Base-by-base conservation (phyloP, 2,113 vertebrate species). In the Vanacampus margaritifer region DNA sequence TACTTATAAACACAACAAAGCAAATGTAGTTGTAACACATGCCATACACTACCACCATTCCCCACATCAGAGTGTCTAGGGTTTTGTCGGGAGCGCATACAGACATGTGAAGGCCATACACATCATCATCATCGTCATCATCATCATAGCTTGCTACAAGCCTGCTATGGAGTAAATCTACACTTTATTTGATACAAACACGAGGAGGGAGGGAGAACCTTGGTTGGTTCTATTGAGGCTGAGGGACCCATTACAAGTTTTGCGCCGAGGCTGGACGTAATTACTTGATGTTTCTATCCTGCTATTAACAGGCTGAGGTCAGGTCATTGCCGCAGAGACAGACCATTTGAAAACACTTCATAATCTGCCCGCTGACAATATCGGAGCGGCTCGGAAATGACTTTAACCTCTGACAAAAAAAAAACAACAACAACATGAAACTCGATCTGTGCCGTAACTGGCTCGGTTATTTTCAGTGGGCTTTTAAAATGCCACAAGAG, bases 271-370 rank as follows among this genome's bases (percentile, higher is more conserved):
- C 28, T 59, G 71, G 67, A 60, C 45, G 43, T 80, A 68, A 87
- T 84, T 75, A 88, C n/a, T n/a, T n/a, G n/a, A n/a, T 68, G 64
- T 72, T 39, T 62, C 79, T 81, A 79, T 66, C 63, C 59, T 59
- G 62, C 68, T 61, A 67, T 78, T 84, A 32, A 71, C 57, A 36
- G 32, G 63, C 36, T 21, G 17, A 17, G 48, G 65, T 48, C 37
- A 6, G 69, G 74, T 74, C 68, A 71, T 41, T 0, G 4, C 11
- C 23, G 10, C 75, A 76, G 64, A 70, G 17, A 9, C n/a, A 59
- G 75, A 59, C 32, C 54, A 28, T 68, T 68, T 71, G 46, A 72
- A 59, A 68, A 45, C 48, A 50, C 24, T 67, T 58, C 50, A 69
- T 23, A 43, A 35, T 32, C 26, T n/a, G 53, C 50, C 5, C 0